phyloP scores from a whole-genome alignment of 1,140 invertebrate genomes.

The Pseudomyrmex flavicornis region DNA sequence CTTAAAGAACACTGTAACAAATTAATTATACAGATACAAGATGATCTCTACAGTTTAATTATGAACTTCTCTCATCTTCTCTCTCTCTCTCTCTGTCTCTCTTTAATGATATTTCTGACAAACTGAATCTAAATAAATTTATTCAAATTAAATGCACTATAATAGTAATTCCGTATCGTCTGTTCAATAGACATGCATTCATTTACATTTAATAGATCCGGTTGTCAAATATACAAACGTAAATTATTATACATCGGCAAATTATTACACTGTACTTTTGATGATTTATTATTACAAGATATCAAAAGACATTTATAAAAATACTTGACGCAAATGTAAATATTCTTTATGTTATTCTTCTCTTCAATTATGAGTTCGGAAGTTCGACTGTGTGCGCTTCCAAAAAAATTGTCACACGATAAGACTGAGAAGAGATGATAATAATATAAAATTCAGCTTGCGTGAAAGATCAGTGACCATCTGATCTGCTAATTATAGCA shows the following conservation, averaged over 20 bases:
- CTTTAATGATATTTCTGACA: neutral
- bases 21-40: neutral
- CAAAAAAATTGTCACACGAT: constrained; percentile 2
- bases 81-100: neutral
- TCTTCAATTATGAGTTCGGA: neutral
- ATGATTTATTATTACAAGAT: neutral
- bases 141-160: constrained; percentile 49
- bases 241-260: neutral
- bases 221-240: neutral
- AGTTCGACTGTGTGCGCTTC: neutral
- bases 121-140: neutral
- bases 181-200: constrained; percentile 1
- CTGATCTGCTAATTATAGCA: constrained; percentile 48
- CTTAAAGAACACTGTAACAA: constrained; percentile 14
- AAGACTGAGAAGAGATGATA: constrained; percentile 18
- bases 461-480: constrained; percentile 47
- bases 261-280: neutral
- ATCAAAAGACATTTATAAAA: neutral
- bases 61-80: constrained; percentile 7
- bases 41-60: constrained; percentile 38
- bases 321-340: neutral
- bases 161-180: constrained; percentile 34
- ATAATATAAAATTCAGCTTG: neutral
- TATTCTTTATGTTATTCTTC: neutral
- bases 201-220: neutral